Conservation (phyloP, 2,113 vertebrate species). For the Tachysurus fulvidraco region DNA sequence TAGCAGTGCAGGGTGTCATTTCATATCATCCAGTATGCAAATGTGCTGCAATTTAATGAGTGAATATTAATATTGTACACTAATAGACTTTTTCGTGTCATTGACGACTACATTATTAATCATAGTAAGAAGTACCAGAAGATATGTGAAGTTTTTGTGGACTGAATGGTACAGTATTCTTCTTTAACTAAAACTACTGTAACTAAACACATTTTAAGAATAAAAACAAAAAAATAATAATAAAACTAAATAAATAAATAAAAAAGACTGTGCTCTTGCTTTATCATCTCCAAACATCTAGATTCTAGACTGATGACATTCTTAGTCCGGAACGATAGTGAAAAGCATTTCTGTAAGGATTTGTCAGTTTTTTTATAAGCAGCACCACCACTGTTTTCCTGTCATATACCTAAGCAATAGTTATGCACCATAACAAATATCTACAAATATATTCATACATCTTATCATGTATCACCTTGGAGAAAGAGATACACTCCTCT, state of each 20-base stretch:
- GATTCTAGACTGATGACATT: no score
- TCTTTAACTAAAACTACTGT: no score
- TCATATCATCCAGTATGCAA: neutral
- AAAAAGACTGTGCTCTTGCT: no score
- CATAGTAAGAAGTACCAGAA: neutral
- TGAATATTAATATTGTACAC: neutral
- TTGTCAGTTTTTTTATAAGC: no score
- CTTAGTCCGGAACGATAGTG: no score
- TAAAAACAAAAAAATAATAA: no score
- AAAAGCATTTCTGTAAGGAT: no score
- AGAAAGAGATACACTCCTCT: neutral
- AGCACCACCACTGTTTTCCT: neutral
- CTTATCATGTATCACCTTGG: constrained; percentile 2
- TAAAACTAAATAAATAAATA: no score
- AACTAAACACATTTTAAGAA: no score
- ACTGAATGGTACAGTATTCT: neutral
- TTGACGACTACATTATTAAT: neutral
- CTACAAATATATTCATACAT: neutral
- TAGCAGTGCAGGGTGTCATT: neutral
- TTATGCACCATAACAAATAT: neutral
- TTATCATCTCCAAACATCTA: no score
- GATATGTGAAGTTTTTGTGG: neutral
- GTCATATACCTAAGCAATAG: neutral
- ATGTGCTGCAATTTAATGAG: neutral
- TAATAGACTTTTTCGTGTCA: neutral